Evolutionary conservation across 2,113 vertebrate species (phyloP).

Genomic region (Anolis sagrei): DNA sequence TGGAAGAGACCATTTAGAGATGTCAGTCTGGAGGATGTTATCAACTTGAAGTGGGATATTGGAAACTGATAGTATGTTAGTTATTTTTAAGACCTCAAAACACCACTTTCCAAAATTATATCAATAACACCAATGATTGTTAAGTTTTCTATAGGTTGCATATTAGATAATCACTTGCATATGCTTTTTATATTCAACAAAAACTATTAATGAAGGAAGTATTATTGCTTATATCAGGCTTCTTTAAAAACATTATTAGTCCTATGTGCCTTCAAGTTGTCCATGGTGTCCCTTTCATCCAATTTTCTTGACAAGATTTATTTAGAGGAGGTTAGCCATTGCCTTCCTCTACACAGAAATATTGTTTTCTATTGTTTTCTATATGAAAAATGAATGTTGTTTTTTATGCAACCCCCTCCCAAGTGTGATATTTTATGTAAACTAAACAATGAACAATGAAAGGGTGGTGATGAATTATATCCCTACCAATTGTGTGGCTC

Average conservation of each 20-base stretch:
- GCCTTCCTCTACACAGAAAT: too few relatives aligned
- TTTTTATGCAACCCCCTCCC: too few relatives aligned
- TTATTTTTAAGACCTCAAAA: not conserved
- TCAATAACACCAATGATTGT: not conserved
- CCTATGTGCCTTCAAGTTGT: not conserved
- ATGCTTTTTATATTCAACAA: not conserved
- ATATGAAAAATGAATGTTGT: too few relatives aligned
- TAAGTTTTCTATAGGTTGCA: not conserved
- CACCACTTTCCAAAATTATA: not conserved
- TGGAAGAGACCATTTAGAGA: not conserved
- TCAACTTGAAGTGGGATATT: not conserved
- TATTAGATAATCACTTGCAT: not conserved
- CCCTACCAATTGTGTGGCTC: too few relatives aligned
- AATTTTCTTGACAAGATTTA: too few relatives aligned
- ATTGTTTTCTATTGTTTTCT: too few relatives aligned
- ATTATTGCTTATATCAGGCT: not conserved
- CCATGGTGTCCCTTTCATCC: too few relatives aligned
- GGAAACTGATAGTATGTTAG: conserved; percentile 1
- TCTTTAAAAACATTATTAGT: not conserved
- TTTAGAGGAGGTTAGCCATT: too few relatives aligned
- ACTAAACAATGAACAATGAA: too few relatives aligned
- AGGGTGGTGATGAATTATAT: too few relatives aligned
- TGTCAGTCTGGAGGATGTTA: not conserved
- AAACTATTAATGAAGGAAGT: not conserved
- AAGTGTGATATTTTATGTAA: too few relatives aligned